Evolutionary conservation across 2,797 vertebrate species (phyloP), one percentile per base, ranked within the genome.

Genomic region (Sebastiscus albofasciatus): DNA sequence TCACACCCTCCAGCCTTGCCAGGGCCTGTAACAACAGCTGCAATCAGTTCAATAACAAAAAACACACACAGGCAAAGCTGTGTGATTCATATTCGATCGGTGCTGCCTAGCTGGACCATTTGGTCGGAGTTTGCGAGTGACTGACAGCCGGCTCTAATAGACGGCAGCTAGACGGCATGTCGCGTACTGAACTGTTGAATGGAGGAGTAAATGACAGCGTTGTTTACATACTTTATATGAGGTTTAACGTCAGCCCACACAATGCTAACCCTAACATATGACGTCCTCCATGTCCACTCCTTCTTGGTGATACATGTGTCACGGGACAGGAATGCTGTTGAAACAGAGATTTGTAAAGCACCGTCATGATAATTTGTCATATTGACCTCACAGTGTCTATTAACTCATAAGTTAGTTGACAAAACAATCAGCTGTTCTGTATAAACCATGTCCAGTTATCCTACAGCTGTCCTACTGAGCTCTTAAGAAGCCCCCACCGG

Each of bases 151-250:
- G 36, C 39, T 42, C 14, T 42, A 14, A 42, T 16, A 42, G 39
- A 42, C 39, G 39, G 2, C 39, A 16, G 39, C 39, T 42, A 12
- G 39, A 42, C 14, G 0, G 39, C 0, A 42, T 14, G 36, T 39
- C 13, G 36, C 36, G 5, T 39, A 39, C 36, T 60, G 67, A 55
- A 18, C 7, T 60, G 42, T 18, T 46, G 42, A 46, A 18, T 59
- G 22, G 13, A 24, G 49, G 74, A 56, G 31, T 67, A 11, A 34
- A 76, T 81, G 26, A 79, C 49, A 5, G 65, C 52, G 60, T 60
- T 68, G 62, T 74, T 73, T 20, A 78, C 64, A 56, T 72, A 58
- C 39, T 71, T 77, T 83, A 88, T 81, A 70, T 83, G 49, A 81
- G 72, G 62, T 81, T 65, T 75, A 66, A 68, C 67, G 29, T n/a